phyloP scores from a whole-genome alignment of 2,888 invertebrate species.

The Conistra vaccinii region DNA sequence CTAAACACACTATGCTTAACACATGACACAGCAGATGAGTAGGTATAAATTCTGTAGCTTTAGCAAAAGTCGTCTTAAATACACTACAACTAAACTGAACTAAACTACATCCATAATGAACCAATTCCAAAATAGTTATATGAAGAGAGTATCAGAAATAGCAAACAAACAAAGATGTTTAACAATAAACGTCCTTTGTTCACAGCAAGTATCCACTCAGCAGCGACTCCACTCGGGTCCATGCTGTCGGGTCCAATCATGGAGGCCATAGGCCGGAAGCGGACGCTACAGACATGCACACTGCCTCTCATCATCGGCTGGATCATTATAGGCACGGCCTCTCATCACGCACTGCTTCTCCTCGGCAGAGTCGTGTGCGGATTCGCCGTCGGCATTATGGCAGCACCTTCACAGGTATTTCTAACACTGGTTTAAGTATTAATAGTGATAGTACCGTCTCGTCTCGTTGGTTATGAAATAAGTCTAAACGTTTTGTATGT shows the following conservation, averaged over 20 bases:
- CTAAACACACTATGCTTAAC: neutral
- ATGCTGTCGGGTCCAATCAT: slow-evolving; percentile 93
- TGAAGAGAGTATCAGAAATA: neutral
- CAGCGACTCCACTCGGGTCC: slow-evolving; percentile 94
- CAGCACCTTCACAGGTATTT: slow-evolving; percentile 93
- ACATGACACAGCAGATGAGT: neutral
- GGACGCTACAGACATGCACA: slow-evolving; percentile 92
- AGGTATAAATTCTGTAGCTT: neutral
- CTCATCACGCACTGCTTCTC: slow-evolving; percentile 90
- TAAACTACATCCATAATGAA: neutral
- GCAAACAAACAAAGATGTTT: neutral
- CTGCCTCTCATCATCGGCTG: slow-evolving; percentile 93
- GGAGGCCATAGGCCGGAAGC: slow-evolving; percentile 93
- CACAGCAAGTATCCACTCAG: slow-evolving; percentile 94
- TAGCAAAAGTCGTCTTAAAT: neutral
- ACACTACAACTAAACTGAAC: no score
- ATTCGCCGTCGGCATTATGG: slow-evolving; percentile 93
- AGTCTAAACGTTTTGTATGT: slow-evolving; percentile 4
- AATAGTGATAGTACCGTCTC: neutral
- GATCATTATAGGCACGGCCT: slow-evolving; percentile 91
- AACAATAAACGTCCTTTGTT: slow-evolving; percentile 22
- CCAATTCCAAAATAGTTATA: neutral
- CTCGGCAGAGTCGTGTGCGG: slow-evolving; percentile 93
- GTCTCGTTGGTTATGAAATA: slow-evolving; percentile 9
- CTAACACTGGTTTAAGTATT: neutral